Conservation (phyloP, 2,888 invertebrate species). For the Bimastos eiseni region DNA sequence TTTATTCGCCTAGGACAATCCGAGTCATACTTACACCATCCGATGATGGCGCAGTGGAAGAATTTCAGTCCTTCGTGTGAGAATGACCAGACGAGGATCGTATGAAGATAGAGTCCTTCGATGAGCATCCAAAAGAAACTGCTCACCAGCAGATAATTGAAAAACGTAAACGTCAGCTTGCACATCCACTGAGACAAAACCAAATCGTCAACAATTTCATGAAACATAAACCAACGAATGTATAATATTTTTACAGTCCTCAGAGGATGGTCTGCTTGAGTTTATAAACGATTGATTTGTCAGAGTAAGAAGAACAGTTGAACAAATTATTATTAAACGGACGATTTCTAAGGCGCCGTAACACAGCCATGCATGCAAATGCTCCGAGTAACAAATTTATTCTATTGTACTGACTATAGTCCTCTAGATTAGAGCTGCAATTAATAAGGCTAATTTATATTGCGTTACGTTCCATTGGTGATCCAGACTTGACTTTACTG, state of each 20-base stretch:
- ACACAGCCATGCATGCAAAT: too few relatives aligned
- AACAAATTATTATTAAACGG: too few relatives aligned
- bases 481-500: too few relatives aligned
- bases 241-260: neutral
- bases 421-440: too few relatives aligned
- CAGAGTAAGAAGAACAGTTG: too few relatives aligned
- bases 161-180: conserved; percentile 67
- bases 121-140: conserved; percentile 99
- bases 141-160: conserved; percentile 88
- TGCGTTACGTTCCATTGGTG: too few relatives aligned
- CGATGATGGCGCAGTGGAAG: conserved; percentile 60
- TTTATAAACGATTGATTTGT: neutral
- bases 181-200: conserved; percentile 46
- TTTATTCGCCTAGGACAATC: neutral
- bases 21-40: conserved; percentile 58
- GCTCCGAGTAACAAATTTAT: too few relatives aligned
- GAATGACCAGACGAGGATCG: conserved; percentile 61
- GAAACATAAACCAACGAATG: neutral
- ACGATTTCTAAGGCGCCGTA: too few relatives aligned
- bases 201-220: neutral
- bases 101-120: conserved; percentile 62
- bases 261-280: neutral
- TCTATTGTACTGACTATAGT: too few relatives aligned
- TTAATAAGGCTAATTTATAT: too few relatives aligned
- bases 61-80: conserved; percentile 56